Evolutionary conservation across 2,113 vertebrate species (phyloP).

Genomic region (Gasterosteus nipponicus): DNA sequence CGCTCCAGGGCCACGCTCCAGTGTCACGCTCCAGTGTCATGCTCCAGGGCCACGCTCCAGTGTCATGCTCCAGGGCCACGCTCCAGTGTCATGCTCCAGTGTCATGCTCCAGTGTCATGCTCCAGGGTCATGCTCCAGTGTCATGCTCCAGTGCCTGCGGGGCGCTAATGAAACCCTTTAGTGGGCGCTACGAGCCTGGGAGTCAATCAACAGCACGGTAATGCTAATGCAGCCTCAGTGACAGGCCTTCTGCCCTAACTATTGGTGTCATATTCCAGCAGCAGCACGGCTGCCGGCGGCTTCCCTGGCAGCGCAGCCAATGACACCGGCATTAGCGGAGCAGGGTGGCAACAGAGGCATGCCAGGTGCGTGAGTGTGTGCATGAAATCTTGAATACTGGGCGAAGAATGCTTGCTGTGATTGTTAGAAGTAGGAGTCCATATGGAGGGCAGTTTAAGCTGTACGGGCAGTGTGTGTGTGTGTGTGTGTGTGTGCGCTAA

Average conservation of each 20-base stretch:
- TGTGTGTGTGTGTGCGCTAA: not conserved
- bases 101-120: no score
- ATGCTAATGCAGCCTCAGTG: conserved; percentile 38
- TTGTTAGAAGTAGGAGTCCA: conserved; percentile 10
- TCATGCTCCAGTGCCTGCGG: not conserved
- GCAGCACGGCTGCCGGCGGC: conserved; percentile 59
- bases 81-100: no score
- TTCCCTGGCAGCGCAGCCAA: conserved; percentile 38
- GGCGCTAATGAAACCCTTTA: conserved; percentile 17
- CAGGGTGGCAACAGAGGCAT: conserved; percentile 43
- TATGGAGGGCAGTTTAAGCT: conserved; percentile 7
- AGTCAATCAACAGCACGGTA: conserved; percentile 67
- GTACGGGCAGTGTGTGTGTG: not conserved
- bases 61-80: no score
- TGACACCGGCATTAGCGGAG: conserved; percentile 42
- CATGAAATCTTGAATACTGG: not conserved
- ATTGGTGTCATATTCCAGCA: conserved; percentile 71
- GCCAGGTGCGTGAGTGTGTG: conserved; percentile 43
- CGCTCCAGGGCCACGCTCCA: no score
- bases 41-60: not conserved
- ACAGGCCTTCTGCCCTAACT: conserved; percentile 64
- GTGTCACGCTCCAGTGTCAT: not conserved
- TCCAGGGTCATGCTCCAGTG: no score
- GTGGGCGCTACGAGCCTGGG: conserved; percentile 24
- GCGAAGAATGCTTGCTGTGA: not conserved